These are phyloP conservation scores for Brachionus plicatilis DNA, from an alignment of 1,140 invertebrate species.

Conservation along the genomic window DNA sequence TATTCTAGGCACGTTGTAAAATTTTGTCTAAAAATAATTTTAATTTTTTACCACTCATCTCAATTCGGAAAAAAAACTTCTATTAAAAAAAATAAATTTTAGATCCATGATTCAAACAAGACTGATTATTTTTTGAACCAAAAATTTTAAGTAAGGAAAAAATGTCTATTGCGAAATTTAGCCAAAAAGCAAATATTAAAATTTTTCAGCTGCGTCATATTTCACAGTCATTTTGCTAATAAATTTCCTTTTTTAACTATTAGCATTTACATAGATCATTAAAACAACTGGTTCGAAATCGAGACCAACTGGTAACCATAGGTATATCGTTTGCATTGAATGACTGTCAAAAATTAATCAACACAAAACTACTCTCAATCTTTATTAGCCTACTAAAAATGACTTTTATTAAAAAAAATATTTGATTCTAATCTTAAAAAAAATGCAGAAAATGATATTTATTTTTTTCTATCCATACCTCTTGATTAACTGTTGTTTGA, in stretches of 20 bases:
- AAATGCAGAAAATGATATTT: too few relatives aligned
- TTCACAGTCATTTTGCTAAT: neutral
- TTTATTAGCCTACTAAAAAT: neutral
- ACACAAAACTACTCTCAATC: neutral
- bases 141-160: neutral
- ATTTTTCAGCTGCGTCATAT: neutral
- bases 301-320: neutral
- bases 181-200: neutral
- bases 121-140: neutral
- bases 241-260: neutral
- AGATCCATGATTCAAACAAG: too few relatives aligned
- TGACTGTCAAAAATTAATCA: too few relatives aligned
- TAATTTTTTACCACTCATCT: too few relatives aligned
- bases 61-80: too few relatives aligned
- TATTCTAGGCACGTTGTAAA: too few relatives aligned
- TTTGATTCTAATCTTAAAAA: neutral
- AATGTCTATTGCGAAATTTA: neutral
- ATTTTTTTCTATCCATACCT: too few relatives aligned
- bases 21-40: too few relatives aligned
- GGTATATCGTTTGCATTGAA: neutral
- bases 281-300: neutral
- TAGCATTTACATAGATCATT: neutral
- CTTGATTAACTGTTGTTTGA: neutral
- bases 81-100: too few relatives aligned
- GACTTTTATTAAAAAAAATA: neutral